A percentile compares a stretch with the other conserved stretches of the same genome.
These are phyloP conservation scores for Meandrusa payeni DNA, from an alignment of 2,888 invertebrate genomes.

Conservation along the genomic window DNA sequence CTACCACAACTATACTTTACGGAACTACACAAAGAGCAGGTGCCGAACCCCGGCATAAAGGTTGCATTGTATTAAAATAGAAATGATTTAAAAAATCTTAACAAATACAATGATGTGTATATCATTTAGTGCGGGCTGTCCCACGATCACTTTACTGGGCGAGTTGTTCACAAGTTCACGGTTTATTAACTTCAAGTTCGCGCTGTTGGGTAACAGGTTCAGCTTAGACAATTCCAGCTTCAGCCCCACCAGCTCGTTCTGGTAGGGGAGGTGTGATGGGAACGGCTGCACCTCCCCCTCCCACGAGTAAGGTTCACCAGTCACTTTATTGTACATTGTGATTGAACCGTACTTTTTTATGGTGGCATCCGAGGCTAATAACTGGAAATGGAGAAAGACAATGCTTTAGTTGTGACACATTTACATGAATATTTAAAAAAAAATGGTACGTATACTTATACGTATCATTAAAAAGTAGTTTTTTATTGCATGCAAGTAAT, in stretches of 20 bases:
- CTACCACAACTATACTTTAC: too few species aligned
- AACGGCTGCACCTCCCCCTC: constrained; percentile 43
- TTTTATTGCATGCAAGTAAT: too few species aligned
- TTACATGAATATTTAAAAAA: too few species aligned
- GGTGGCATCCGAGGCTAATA: constrained; percentile 37
- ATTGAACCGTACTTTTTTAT: constrained; percentile 40
- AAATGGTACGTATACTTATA: too few species aligned
- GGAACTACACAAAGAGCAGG: too few species aligned
- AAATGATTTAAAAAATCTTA: constrained; percentile 33
- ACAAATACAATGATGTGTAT: constrained; percentile 50
- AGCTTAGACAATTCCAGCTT: constrained; percentile 45
- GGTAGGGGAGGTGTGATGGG: constrained; percentile 40
- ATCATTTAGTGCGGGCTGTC: constrained; percentile 45
- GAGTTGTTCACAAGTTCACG: constrained; percentile 44
- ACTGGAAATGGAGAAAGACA: too few species aligned
- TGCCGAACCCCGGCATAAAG: too few species aligned
- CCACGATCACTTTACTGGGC: constrained; percentile 45
- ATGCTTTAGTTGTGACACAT: too few species aligned
- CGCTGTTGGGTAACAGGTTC: constrained; percentile 53
- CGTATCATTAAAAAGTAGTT: too few species aligned
- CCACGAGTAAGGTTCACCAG: constrained; percentile 57
- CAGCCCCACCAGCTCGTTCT: constrained; percentile 38
- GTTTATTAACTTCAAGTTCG: constrained; percentile 47
- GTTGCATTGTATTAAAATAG: constrained; percentile 13
- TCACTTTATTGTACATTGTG: constrained; percentile 58